Percentiles rank a stretch among this genome's conserved stretches.
Conservation (phyloP, 2,888 invertebrate species). For the Caradrina kadenii region DNA sequence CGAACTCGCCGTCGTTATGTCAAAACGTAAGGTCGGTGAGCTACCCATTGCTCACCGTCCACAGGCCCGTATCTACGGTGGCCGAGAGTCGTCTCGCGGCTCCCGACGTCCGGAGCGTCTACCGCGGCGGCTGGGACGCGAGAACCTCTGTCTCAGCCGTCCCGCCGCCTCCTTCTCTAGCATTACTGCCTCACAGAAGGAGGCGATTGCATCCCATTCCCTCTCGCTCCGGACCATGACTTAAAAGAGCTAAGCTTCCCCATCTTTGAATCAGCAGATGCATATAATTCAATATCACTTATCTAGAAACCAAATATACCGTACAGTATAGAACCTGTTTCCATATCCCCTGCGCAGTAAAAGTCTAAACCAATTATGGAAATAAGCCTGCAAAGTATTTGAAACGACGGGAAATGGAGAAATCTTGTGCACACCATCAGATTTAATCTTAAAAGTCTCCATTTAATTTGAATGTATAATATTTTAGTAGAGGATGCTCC, state of each 20-base stretch:
- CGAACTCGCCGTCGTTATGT: too few species aligned
- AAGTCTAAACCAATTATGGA: slow-evolving; percentile 42
- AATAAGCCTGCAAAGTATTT: slow-evolving; percentile 29
- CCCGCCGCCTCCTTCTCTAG: too few species aligned
- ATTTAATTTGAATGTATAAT: slow-evolving; percentile 22
- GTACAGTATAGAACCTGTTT: slow-evolving; percentile 25
- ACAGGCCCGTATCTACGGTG: too few species aligned
- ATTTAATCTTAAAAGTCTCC: slow-evolving; percentile 11
- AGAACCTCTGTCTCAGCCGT: too few species aligned
- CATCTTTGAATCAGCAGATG: not conserved
- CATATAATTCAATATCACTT: not conserved
- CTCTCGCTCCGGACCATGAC: too few species aligned
- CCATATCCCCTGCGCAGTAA: slow-evolving; percentile 39
- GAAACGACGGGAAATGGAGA: slow-evolving; percentile 35
- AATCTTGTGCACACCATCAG: slow-evolving; percentile 23
- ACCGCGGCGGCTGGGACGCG: too few species aligned
- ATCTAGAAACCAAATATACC: slow-evolving; percentile 26
- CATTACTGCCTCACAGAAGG: too few species aligned
- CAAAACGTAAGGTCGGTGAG: too few species aligned
- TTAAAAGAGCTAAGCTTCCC: not conserved
- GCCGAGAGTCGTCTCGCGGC: too few species aligned
- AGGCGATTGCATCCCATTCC: too few species aligned
- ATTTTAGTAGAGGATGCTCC: not conserved
- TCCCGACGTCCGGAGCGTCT: too few species aligned
- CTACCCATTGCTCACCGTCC: too few species aligned